Percentiles rank a stretch among this genome's conserved stretches.
Evolutionary conservation across 2,888 invertebrate genomes (phyloP).

Genomic region (Catonia carolina): DNA sequence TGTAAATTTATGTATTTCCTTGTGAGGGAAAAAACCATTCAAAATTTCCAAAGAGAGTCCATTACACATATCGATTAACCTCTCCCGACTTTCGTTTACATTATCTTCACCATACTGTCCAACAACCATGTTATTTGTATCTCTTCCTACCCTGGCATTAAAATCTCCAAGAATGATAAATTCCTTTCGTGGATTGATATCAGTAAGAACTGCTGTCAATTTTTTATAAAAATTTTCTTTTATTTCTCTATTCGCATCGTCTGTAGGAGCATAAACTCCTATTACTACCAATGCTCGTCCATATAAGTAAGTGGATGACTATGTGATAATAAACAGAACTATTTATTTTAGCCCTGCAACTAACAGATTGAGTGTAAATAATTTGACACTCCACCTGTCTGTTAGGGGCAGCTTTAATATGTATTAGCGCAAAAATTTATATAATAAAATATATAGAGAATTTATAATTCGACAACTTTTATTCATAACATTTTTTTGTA

Average conservation of each 20-base stretch:
- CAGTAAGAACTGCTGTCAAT: neutral
- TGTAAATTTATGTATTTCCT: neutral
- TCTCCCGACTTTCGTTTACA: neutral
- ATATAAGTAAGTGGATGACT: no score
- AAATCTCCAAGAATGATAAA: neutral
- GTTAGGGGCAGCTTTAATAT: no score
- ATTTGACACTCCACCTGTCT: no score
- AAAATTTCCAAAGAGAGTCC: neutral
- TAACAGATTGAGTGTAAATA: no score
- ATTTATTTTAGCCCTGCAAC: no score
- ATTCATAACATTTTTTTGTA: no score
- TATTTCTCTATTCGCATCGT: neutral
- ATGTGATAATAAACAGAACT: no score
- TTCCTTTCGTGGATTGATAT: neutral
- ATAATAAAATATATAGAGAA: no score
- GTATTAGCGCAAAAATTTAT: no score
- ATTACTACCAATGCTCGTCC: no score
- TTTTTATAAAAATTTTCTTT: neutral
- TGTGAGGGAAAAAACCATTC: neutral
- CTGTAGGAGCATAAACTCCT: neutral
- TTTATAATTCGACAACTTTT: no score
- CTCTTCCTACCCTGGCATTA: neutral
- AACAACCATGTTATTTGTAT: neutral
- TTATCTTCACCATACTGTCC: neutral
- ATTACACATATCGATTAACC: neutral